phyloP scores from a whole-genome alignment of 2,888 invertebrate genomes.

The Chrysomela aeneicollis region DNA sequence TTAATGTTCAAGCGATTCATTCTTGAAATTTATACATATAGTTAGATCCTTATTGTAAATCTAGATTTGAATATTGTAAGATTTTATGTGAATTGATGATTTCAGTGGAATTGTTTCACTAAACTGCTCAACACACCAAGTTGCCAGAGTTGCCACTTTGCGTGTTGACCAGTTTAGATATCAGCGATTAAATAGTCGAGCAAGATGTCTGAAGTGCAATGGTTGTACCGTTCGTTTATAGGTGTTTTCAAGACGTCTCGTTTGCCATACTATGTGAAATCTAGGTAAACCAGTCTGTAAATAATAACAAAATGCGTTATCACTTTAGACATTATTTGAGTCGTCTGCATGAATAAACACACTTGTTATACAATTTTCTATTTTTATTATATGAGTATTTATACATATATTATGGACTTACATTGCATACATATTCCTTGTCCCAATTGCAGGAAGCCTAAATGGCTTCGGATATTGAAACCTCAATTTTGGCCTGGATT shows the following conservation, averaged over 20 bases:
- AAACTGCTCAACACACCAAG: not conserved
- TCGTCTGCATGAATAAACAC: conserved; percentile 20
- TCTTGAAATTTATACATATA: conserved; percentile 35
- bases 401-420: conserved; percentile 20
- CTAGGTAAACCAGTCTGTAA: conserved; percentile 55
- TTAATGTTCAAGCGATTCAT: conserved; percentile 34
- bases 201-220: not conserved
- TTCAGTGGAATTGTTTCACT: not conserved
- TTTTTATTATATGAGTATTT: conserved; percentile 33
- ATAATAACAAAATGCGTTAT: conserved; percentile 41
- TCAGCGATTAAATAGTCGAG: not conserved
- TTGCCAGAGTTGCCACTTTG: not conserved
- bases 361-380: conserved; percentile 39
- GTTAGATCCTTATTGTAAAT: conserved; percentile 31
- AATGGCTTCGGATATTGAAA: not conserved
- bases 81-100: conserved; percentile 35
- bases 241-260: conserved; percentile 1
- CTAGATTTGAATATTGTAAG: conserved; percentile 28
- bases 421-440: not conserved
- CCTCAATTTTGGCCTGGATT: not conserved
- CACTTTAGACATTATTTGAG: conserved; percentile 29
- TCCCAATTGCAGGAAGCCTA: not conserved
- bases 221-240: conserved; percentile 1
- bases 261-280: conserved; percentile 41
- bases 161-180: not conserved